These are phyloP conservation scores for Columba guinea DNA, from an alignment of 2,797 vertebrate species.

Conservation along the genomic window DNA sequence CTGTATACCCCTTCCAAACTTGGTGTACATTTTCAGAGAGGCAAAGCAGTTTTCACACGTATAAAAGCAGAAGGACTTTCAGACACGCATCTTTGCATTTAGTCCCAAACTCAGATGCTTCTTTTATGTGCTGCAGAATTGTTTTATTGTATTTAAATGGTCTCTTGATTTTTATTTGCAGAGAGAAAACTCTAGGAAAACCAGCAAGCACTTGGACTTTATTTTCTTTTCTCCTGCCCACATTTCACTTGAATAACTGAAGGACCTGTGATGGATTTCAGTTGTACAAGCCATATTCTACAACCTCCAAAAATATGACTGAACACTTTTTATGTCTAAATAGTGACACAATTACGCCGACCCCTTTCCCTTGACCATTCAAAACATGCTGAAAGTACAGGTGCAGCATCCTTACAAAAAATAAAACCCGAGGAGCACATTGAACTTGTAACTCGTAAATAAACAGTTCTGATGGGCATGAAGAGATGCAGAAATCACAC, in stretches of 20 bases:
- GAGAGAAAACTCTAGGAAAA: neutral
- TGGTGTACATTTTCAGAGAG: accelerated
- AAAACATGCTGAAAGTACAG: neutral
- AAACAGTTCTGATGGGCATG: neutral
- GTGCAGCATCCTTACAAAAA: neutral
- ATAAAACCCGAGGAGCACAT: neutral
- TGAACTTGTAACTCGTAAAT: neutral
- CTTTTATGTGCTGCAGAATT: neutral
- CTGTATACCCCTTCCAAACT: accelerated
- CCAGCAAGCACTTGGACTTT: neutral
- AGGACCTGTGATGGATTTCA: neutral
- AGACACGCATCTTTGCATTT: neutral
- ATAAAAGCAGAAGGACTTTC: neutral
- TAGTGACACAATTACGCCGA: accelerated
- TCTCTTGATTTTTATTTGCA: neutral
- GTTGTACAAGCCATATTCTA: neutral
- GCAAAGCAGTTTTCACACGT: neutral
- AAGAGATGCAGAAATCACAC: neutral
- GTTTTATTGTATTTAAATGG: neutral
- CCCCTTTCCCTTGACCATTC: neutral
- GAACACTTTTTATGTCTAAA: neutral
- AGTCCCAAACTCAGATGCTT: neutral
- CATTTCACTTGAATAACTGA: neutral
- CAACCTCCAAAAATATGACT: accelerated
- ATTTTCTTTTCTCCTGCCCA: neutral